A percentile compares a stretch with the other conserved stretches of the same genome.
Conservation (phyloP, 1,140 invertebrate species). For the Aphelinus atriplicis region DNA sequence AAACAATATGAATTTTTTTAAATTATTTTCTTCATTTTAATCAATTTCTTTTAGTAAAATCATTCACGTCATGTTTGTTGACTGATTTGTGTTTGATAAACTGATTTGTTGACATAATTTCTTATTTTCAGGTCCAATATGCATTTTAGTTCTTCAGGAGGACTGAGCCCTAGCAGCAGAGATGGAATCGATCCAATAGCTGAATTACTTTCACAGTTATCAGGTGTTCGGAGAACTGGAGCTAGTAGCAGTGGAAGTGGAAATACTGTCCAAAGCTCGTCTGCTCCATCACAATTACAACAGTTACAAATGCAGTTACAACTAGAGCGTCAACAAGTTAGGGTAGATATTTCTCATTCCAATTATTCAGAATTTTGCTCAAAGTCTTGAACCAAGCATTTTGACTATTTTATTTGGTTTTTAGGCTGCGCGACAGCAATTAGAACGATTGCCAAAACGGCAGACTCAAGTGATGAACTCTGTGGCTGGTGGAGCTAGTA, state of each 20-base stretch:
- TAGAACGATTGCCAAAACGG: conserved; percentile 86
- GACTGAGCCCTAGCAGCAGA: conserved; percentile 84
- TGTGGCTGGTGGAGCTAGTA: conserved; percentile 57
- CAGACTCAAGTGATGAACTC: conserved; percentile 69
- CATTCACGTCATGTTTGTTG: too few relatives aligned
- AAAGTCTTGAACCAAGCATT: neutral
- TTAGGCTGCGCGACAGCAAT: conserved; percentile 82
- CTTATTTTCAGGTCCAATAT: conserved; percentile 78
- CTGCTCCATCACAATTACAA: conserved; percentile 82
- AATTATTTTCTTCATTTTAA: too few relatives aligned
- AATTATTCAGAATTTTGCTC: conserved; percentile 20
- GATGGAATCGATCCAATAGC: conserved; percentile 94
- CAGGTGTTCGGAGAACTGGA: conserved; percentile 81
- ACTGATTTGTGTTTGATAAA: too few relatives aligned
- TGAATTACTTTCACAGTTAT: conserved; percentile 91
- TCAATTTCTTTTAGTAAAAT: too few relatives aligned
- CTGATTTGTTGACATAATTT: neutral
- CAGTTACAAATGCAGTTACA: conserved; percentile 92
- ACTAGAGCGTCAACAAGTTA: conserved; percentile 85
- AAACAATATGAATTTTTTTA: too few relatives aligned
- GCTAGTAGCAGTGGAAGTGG: conserved; percentile 54
- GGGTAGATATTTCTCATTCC: conserved; percentile 67
- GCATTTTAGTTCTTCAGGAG: conserved; percentile 88
- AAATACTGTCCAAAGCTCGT: conserved; percentile 64
- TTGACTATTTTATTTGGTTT: conserved; percentile 26